phyloP scores from a whole-genome alignment of 2,797 vertebrate species.

The Chloroceryle amazona region DNA sequence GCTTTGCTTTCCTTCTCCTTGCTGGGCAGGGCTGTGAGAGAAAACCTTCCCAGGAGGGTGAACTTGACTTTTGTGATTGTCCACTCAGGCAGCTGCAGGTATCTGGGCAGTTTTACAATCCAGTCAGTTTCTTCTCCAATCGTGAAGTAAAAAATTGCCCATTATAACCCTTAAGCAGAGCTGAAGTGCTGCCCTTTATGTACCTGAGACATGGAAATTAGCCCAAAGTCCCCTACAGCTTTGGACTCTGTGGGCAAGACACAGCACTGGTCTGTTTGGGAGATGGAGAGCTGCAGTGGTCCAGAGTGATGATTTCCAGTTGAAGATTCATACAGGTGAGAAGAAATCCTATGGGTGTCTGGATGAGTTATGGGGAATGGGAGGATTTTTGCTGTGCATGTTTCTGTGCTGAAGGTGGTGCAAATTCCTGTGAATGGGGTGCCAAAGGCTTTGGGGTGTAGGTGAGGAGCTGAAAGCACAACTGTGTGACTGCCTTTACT shows the following conservation, averaged over 20 bases:
- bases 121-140: not conserved
- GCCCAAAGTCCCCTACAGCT: fast-evolving
- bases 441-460: not conserved
- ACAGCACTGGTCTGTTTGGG: not conserved
- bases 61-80: not conserved
- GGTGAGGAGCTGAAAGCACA: not conserved
- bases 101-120: not conserved
- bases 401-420: too few relatives aligned
- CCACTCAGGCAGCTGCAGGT: not conserved
- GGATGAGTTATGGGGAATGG: not conserved
- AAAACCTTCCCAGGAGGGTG: not conserved
- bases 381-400: not conserved
- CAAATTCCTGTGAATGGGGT: fast-evolving
- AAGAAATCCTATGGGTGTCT: too few relatives aligned
- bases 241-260: not conserved
- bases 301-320: not conserved
- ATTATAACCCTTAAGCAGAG: not conserved
- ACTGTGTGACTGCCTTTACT: not conserved
- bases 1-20: not conserved
- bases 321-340: not conserved
- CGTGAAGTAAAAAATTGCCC: not conserved
- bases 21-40: fast-evolving
- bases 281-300: not conserved
- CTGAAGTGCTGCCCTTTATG: not conserved
- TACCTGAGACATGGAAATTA: not conserved